Evolutionary conservation across 2,888 invertebrate genomes (phyloP), one percentile per base, ranked within the genome.

Genomic region (Melitaea athalia): DNA sequence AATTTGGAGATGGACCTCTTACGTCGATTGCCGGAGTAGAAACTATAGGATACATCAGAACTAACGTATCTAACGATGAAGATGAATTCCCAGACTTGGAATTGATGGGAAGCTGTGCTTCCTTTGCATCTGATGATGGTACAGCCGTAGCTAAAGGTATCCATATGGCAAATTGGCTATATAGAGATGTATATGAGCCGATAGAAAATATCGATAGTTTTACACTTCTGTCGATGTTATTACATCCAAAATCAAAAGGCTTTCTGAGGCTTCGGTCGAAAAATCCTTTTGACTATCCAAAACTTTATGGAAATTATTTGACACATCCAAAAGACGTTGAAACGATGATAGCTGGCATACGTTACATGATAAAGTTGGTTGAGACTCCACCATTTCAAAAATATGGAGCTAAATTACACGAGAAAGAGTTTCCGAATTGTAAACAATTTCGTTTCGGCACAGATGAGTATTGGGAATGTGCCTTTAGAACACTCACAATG

Each of bases 271-370:
- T 97, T 7, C 90, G 93, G 70, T 94, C 95, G 0, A 88, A 80
- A 7, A 93, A 96, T 85, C 96, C 96, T 0, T 89, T 94, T 67
- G 93, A 94, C 15, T 91, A 94, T 67, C 96, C 96, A 0, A 86
- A 94, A 43, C 93, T 97, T 68, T 94, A 95, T 76, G 95, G 96
- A 0, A 96, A 96, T 83, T 97, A 97, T 79, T 93, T 97, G 73
- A 91, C 94, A 1, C 91, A 95, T 61, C 91, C 91, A 8, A 85
- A 93, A 66, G 97, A 97, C 74, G 80, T 94, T 0, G 90, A 90
- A 31, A 92, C 94, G 0, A 83, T 95, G 76, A 82, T 95, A 59
- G 94, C 95, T 69, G 95, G 94, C 6, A 93, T 94, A 74, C 77
- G 86, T 64, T 94, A 95, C 72, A 90, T 94, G 11, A 85, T 93